Base-by-base conservation (phyloP, 1,140 invertebrate genomes). In the Ooceraea biroi region DNA sequence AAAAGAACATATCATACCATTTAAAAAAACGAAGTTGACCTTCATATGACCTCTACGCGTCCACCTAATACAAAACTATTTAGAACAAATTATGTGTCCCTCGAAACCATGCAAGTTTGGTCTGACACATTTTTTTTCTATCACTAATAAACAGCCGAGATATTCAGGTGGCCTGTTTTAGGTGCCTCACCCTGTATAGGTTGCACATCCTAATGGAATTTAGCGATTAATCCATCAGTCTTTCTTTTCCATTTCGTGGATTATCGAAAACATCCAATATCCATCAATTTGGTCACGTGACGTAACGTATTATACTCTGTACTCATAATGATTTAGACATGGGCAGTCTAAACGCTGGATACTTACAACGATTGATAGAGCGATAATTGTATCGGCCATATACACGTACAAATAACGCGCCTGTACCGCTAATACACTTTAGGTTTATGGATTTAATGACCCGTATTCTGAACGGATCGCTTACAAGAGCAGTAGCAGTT, bases 401-500 rank as follows among this genome's bases (percentile, higher is more conserved):
- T n/a, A n/a, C n/a, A n/a, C n/a, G 55, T 88, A 83, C 86, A 88
- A 88, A 88, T 88, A 88, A 88, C 68, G 76, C 50, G 68, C 73
- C 72, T 76, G 85, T 73, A 61, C 85, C 82, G 86, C 82, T 88
- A 88, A 88, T 88, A 88, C 86, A 88, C 86, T 88, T 87, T 88
- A 88, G 86, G 46, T 77, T 80, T 83, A 68, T 76, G 74, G 86
- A 84, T 87, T 88, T 88, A 88, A 88, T 88, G 86, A 85, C 86
- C 82, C 86, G 86, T 88, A 87, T 87, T 88, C 82, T 88, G 86
- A 88, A 87, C 85, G 76, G 76, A 80, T 86, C 74, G 86, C 86
- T 88, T 88, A 88, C 86, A 88, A 88, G 86, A 88, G 86, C 86
- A 83, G 86, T 87, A 87, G 83, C 85, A 87, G 86, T 88, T 88